These are phyloP conservation scores for Phalangium opilio DNA, from an alignment of 2,888 invertebrate species.

Conservation along the genomic window DNA sequence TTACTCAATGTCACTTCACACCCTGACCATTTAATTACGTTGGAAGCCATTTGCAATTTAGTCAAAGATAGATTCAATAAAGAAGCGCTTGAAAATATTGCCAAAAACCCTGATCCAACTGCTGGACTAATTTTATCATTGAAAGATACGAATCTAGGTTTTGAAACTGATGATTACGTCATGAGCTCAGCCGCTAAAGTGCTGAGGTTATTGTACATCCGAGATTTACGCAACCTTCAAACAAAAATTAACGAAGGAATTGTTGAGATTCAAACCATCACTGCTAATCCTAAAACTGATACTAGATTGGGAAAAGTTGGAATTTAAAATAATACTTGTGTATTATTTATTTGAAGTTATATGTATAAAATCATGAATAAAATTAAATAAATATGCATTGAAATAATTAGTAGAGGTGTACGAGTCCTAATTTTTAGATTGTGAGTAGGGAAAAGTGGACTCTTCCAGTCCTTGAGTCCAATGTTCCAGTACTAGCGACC, in stretches of 20 bases:
- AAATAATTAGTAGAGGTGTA: too few relatives aligned
- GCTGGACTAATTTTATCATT: not conserved
- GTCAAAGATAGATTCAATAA: conserved; percentile 43
- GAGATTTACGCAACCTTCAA: conserved; percentile 70
- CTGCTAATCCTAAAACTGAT: conserved; percentile 93
- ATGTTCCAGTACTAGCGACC: too few relatives aligned
- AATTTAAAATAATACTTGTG: too few relatives aligned
- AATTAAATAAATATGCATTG: too few relatives aligned
- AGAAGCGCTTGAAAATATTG: conserved; percentile 41
- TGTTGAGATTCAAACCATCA: conserved; percentile 76
- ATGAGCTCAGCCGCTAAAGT: conserved; percentile 59
- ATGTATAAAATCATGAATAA: too few relatives aligned
- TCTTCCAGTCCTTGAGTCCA: too few relatives aligned
- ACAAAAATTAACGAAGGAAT: conserved; percentile 87
- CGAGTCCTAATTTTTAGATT: too few relatives aligned
- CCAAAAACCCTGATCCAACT: not conserved
- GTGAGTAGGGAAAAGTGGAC: too few relatives aligned
- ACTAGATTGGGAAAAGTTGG: conserved; percentile 87
- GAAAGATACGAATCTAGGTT: not conserved
- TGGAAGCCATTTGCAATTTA: conserved; percentile 47
- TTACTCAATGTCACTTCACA: conserved; percentile 65
- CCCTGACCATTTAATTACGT: conserved; percentile 56
- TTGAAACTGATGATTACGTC: conserved; percentile 33
- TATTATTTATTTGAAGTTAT: too few relatives aligned
- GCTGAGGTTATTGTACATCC: conserved; percentile 61